A percentile compares a stretch with the other conserved stretches of the same genome.
These are phyloP conservation scores for Drosophila subsilvestris DNA, from an alignment of 2,888 invertebrate genomes.

Conservation along the genomic window DNA sequence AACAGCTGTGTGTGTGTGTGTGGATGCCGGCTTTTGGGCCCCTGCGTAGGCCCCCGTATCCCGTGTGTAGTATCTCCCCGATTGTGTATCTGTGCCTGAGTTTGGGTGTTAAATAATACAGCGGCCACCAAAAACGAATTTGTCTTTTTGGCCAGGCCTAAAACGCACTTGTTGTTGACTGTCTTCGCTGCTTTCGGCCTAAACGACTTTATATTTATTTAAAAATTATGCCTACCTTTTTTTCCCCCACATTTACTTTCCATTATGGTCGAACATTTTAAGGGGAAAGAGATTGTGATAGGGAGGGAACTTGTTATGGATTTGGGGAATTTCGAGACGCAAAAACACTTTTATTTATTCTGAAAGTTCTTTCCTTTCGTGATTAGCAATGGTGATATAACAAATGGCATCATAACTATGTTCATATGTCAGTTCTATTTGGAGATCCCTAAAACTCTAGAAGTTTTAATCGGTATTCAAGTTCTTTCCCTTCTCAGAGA, in stretches of 20 bases:
- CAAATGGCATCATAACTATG: neutral
- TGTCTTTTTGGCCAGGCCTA: slow-evolving; percentile 51
- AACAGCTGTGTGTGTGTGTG: slow-evolving; percentile 32
- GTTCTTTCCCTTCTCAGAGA: slow-evolving; percentile 17
- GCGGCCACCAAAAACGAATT: slow-evolving; percentile 18
- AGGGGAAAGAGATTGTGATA: slow-evolving; percentile 18
- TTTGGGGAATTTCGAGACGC: neutral
- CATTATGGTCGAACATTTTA: slow-evolving; percentile 48
- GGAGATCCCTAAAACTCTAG: neutral
- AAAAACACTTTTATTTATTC: slow-evolving; percentile 53
- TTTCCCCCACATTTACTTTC: slow-evolving; percentile 57
- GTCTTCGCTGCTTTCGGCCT: slow-evolving; percentile 46
- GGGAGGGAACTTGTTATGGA: slow-evolving; percentile 55
- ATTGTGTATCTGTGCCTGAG: slow-evolving; percentile 21
- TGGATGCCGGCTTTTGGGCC: slow-evolving; percentile 39
- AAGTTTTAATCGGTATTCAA: neutral
- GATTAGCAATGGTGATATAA: neutral
- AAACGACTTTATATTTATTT: slow-evolving; percentile 52
- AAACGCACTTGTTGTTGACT: slow-evolving; percentile 62
- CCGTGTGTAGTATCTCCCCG: slow-evolving; percentile 11
- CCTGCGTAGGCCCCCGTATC: slow-evolving; percentile 29
- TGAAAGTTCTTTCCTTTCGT: slow-evolving; percentile 30
- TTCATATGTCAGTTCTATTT: neutral
- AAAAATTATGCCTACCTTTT: slow-evolving; percentile 26
- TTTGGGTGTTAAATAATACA: slow-evolving; percentile 68